Evolutionary conservation across 2,888 invertebrate species (phyloP), one percentile per base, ranked within the genome.

Genomic region (Emmelina monodactyla): DNA sequence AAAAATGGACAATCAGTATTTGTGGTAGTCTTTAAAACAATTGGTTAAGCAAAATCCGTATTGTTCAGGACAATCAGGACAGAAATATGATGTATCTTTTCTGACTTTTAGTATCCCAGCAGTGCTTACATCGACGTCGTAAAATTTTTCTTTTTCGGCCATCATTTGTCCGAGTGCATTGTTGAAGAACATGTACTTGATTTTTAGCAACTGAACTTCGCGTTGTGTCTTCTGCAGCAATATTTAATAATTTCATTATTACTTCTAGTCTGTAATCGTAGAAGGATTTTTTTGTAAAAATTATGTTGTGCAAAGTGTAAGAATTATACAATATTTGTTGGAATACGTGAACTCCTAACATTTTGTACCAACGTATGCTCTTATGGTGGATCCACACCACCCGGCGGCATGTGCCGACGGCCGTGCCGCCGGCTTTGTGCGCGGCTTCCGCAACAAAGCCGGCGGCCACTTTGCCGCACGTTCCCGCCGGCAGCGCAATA

Each of bases 301-400:
- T n/a, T n/a, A n/a, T n/a, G n/a, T n/a, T n/a, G n/a, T 42, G 33
- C 14, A 42, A 11, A 25, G 34, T 38, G 22, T 33, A 37, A n/a
- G 37, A 28, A 14, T 40, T 42, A 22, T 34, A 36, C 13, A 45
- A 31, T 34, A 44, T 37, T 39, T 41, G 42, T 32, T 42, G 40
- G 6, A 42, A 40, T 14, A 40, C 28, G 32, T 40, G 40, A 6
- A 44, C 29, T 4, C 39, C 42, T 30, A 45, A 32, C 15, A 43
- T 45, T 19, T 43, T 43, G 16, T 45, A 43, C 40, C 40, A 43
- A 1, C 38, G 35, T 22, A 44, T 33, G 5, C 43, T 40, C 15
- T 40, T 45, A n/a, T n/a, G n/a, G n/a, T n/a, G n/a, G n/a, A n/a
- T n/a, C n/a, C n/a, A n/a, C n/a, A n/a, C n/a, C n/a, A n/a, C n/a